phyloP scores from a whole-genome alignment of 2,113 vertebrate species.

The Empidonax traillii region DNA sequence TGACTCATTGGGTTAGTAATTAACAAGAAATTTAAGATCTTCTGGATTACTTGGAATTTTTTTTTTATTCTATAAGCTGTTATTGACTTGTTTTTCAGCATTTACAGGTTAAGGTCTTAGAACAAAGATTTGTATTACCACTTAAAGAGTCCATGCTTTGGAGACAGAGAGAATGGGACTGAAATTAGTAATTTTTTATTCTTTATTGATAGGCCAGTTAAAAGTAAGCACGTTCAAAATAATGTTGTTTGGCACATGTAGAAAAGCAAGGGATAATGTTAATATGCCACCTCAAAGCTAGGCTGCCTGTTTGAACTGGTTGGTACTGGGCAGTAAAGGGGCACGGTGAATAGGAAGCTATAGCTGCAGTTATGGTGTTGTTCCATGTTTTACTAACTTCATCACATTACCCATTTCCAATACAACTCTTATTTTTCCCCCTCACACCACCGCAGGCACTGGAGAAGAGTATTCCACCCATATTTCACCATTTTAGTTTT shows the following conservation, averaged over 20 bases:
- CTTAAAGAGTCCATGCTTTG: not conserved
- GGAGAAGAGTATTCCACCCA: not conserved
- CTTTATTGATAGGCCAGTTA: not conserved
- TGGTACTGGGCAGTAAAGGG: not conserved
- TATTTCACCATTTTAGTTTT: not conserved
- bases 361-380: not conserved
- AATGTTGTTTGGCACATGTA: not conserved
- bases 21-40: not conserved
- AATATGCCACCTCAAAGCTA: not conserved
- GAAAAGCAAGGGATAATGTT: not conserved
- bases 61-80: not conserved
- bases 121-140: not conserved
- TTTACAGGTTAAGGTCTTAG: not conserved
- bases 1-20: not conserved
- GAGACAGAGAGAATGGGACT: not conserved
- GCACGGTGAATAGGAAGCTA: not conserved
- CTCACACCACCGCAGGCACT: not conserved
- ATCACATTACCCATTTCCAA: not conserved
- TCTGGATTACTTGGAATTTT: not conserved
- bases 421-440: not conserved
- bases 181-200: not conserved
- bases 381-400: not conserved
- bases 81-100: not conserved
- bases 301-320: not conserved
- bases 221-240: not conserved